phyloP scores from a whole-genome alignment of 2,888 invertebrate species.

The Thecocarcelia acutangulata region DNA sequence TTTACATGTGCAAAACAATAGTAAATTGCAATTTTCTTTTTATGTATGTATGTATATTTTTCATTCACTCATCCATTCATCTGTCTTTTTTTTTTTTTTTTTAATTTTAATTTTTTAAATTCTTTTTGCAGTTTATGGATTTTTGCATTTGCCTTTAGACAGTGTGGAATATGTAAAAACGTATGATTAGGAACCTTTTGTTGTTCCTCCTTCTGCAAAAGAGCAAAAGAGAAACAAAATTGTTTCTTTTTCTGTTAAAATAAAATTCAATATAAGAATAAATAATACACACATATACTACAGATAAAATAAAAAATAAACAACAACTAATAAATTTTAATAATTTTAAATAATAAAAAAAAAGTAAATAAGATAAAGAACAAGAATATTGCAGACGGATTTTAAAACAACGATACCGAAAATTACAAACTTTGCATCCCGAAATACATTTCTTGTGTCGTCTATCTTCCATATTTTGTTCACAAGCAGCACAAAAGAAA shows the following conservation, averaged over 20 bases:
- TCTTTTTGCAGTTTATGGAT: constrained; percentile 79
- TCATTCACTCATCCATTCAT: constrained; percentile 52
- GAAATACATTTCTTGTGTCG: constrained; percentile 19
- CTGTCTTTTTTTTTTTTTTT: constrained; percentile 6
- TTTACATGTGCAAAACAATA: too few relatives aligned
- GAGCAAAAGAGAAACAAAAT: constrained; percentile 50
- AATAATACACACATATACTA: constrained; percentile 5
- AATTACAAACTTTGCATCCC: constrained; percentile 31
- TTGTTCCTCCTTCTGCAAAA: constrained; percentile 70
- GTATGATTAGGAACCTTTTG: constrained; percentile 68
- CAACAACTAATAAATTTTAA: constrained; percentile 22
- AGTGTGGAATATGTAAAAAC: constrained; percentile 76
- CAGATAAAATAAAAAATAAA: constrained; percentile 9
- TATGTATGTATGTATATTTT: too few relatives aligned
- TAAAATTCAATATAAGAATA: neutral
- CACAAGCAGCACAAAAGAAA: constrained; percentile 21
- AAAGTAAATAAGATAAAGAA: neutral
- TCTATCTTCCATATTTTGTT: constrained; percentile 22
- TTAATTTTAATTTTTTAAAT: constrained; percentile 65
- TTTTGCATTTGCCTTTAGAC: constrained; percentile 75
- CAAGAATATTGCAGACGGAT: constrained; percentile 3
- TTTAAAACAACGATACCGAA: constrained; percentile 10
- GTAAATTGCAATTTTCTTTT: neutral
- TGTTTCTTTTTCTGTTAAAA: constrained; percentile 60
- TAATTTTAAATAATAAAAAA: neutral